Evolutionary conservation across 1,140 invertebrate species (phyloP), one percentile per base, ranked within the genome.

Genomic region (Pachypsylla venusta): DNA sequence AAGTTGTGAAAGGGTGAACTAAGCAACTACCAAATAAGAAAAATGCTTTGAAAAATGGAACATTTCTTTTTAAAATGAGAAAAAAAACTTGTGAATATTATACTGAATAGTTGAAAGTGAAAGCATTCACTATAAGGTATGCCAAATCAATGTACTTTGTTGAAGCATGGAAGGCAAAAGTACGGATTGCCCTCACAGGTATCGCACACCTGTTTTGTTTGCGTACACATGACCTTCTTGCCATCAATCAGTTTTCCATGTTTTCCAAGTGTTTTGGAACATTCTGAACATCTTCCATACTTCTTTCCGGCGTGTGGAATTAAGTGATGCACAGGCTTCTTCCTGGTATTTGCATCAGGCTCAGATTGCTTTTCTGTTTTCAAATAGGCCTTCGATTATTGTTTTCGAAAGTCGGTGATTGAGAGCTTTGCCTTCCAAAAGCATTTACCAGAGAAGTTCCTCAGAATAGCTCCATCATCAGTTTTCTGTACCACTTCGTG

Each of bases 401-500:
- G n/a, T n/a, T n/a, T n/a, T n/a, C n/a, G n/a, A n/a, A n/a, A n/a
- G n/a, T n/a, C n/a, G n/a, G n/a, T n/a, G n/a, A n/a, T n/a, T n/a
- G n/a, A n/a, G n/a, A n/a, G n/a, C n/a, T n/a, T n/a, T 63, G 61
- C 40, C 64, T 65, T 25, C 61, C 59, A 25, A 27, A 63, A 1
- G 64, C 64, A 65, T 72, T 72, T 25, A 70, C 64, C 3, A 72
- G 35, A 53, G 69, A 60, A 53, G 67, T 69, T 16, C 67, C 67
- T 16, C 69, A 61, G 5, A 70, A 55, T 42, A 70, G 26, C 59
- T 71, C 64, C 39, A 71, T 65, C 39, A 64, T 64, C 19, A 69
- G 39, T 67, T 71, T 70, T 56, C 63, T 63, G 57, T 71, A 71
- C 67, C 71, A 72, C 62, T 69, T 70, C 53, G 69, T 48, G 28